These are phyloP conservation scores for Danaus plexippus DNA, from an alignment of 1,140 invertebrate genomes.

Conservation along the genomic window DNA sequence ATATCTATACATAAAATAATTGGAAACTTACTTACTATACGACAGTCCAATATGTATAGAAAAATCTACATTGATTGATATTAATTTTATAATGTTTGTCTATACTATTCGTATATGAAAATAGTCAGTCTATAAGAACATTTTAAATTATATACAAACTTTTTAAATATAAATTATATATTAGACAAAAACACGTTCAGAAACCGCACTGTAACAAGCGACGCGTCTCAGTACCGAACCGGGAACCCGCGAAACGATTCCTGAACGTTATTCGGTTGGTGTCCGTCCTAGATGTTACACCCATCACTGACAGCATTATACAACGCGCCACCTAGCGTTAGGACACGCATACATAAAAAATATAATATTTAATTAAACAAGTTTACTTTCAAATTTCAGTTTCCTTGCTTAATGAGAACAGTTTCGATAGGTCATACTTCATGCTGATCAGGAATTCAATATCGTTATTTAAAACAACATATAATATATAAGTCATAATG, in stretches of 20 bases:
- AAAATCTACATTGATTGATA: no score
- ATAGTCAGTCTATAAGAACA: no score
- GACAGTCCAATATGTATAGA: no score
- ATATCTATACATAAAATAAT: no score
- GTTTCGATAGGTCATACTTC: no score
- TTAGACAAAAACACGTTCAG: constrained; percentile 14
- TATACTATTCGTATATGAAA: no score
- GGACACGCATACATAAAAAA: constrained; percentile 11
- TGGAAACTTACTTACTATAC: no score
- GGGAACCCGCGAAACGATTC: constrained; percentile 28
- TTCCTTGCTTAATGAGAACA: no score
- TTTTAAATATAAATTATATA: constrained; percentile 1
- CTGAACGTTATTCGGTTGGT: constrained; percentile 18
- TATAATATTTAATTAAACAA: no score
- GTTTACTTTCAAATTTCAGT: no score
- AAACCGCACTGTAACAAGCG: constrained; percentile 26
- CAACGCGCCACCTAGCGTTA: constrained; percentile 41
- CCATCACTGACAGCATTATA: constrained; percentile 21
- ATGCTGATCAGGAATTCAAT: not conserved
- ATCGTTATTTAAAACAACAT: constrained; percentile 4
- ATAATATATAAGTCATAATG: not conserved
- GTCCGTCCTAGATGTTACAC: constrained; percentile 16
- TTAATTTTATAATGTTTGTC: no score
- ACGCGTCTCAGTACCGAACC: constrained; percentile 19
- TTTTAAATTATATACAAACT: not conserved